Evolutionary conservation across 2,797 vertebrate species (phyloP), one percentile per base, ranked within the genome.

Genomic region (Leptoclinus maculatus): DNA sequence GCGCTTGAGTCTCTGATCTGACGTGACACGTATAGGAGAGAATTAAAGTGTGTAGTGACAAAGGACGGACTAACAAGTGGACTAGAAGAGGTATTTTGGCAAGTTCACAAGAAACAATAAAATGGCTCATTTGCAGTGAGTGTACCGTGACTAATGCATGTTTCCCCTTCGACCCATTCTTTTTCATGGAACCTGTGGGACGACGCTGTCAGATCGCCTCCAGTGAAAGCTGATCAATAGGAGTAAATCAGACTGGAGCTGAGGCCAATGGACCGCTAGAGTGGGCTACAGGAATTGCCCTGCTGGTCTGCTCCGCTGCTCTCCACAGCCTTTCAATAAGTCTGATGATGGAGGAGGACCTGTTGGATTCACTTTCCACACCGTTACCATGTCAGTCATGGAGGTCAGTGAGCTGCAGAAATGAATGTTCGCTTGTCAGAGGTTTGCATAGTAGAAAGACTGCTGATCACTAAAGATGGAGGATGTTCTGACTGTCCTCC

Each of bases 191-290:
- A 58, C 70, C 70, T 12, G 21, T 73, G 65, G 71, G 53, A 59
- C 57, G 59, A 76, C 7, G 2, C 43, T 34, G 80, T 83, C 78
- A 53, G 73, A 89, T 74, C 3, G 6, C 45, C 83, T 78, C 51
- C 74, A 71, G 73, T 60, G 90, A 89, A 92, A 85, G 84, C 64
- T 92, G 87, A 92, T 94, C 90, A 72, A 88, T 92, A 63, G 64
- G 68, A 71, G 80, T 87, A 81, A 91, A 91, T 93, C 85, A 83
- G 85, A 78, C 53, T 68, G 71, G 76, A 81, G 85, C 53, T 69
- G 71, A 78, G 82, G 85, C 66, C 60, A 75, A 66, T 88, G 85
- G 66, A 78, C 58, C 70, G 60, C 38, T 23, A 34, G 49, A 65
- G 47, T 29, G 73, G 66, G 72, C 56, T 71, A 41, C 74, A 68